phyloP scores from a whole-genome alignment of 2,113 vertebrate species.

The Meleagris gallopavo region DNA sequence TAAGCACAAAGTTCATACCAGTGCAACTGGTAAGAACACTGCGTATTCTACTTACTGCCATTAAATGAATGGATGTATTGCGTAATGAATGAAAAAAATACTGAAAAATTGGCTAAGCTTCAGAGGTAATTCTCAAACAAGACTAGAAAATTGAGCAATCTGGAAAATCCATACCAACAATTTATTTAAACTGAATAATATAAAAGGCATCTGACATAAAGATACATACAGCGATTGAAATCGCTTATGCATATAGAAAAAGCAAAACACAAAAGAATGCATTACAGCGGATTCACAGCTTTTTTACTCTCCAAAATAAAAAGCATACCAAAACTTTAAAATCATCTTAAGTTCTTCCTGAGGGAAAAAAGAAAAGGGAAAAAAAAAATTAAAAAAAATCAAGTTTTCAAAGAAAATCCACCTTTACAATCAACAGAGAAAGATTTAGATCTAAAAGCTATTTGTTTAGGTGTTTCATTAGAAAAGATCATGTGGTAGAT shows the following conservation, averaged over 20 bases:
- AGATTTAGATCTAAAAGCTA: background rate
- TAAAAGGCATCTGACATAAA: background rate
- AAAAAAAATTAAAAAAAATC: background rate
- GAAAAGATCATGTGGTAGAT: background rate
- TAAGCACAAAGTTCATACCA: too few relatives aligned
- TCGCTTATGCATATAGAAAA: constrained; percentile 2
- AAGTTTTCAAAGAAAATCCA: background rate
- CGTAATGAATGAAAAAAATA: background rate
- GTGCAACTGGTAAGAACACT: background rate
- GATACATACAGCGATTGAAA: background rate
- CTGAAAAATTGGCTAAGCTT: background rate
- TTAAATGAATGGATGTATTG: background rate
- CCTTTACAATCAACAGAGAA: background rate
- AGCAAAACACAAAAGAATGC: background rate
- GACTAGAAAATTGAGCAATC: constrained; percentile 25
- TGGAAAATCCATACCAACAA: constrained; percentile 35
- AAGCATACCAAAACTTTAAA: background rate
- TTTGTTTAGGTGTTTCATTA: background rate
- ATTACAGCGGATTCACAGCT: background rate
- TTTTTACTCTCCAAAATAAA: background rate
- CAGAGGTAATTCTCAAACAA: background rate
- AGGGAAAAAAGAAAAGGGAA: background rate
- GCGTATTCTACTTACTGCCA: background rate
- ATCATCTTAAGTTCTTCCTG: background rate
- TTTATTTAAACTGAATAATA: constrained; percentile 6